A percentile compares a stretch with the other conserved stretches of the same genome.
Conservation (phyloP, 2,797 vertebrate species). For the Gouania willdenowi region DNA sequence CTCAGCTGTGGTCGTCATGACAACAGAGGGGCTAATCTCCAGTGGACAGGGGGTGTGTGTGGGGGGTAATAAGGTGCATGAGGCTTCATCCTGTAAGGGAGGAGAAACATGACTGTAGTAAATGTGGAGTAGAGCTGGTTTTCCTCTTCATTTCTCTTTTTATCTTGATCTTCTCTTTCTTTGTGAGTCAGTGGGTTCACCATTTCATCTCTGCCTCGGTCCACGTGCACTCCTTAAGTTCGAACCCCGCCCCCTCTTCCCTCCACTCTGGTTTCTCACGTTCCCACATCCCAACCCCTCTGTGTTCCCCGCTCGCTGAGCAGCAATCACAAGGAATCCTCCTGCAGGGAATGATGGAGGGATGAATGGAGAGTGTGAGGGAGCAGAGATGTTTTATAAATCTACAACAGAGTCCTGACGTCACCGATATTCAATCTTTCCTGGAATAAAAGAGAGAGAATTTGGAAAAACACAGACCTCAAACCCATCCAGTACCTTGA, state of each 20-base stretch:
- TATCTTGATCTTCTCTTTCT: too few relatives aligned
- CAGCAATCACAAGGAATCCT: conserved; percentile 24
- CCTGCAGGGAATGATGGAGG: conserved; percentile 19
- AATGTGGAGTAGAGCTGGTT: too few relatives aligned
- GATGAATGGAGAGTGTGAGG: conserved; percentile 7
- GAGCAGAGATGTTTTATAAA: too few relatives aligned
- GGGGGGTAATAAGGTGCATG: conserved; percentile 20
- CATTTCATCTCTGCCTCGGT: conserved; percentile 5
- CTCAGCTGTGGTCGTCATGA: conserved; percentile 61
- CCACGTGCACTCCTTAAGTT: not conserved
- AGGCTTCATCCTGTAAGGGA: too few relatives aligned
- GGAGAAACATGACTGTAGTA: conserved; percentile 25
- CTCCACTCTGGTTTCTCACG: conserved; percentile 17
- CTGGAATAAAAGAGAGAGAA: too few relatives aligned
- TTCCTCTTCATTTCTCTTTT: not conserved
- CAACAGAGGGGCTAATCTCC: conserved; percentile 66
- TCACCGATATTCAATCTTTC: too few relatives aligned
- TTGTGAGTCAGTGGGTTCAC: too few relatives aligned
- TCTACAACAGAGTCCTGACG: too few relatives aligned
- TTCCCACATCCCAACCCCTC: conserved; percentile 16
- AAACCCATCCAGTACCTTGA: too few relatives aligned
- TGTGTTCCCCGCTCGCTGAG: conserved; percentile 1
- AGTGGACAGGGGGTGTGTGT: conserved; percentile 44
- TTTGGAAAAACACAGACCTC: too few relatives aligned
- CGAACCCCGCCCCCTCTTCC: conserved; percentile 13